Evolutionary conservation across 2,888 invertebrate genomes (phyloP).

Genomic region (Diadegma fenestrale): DNA sequence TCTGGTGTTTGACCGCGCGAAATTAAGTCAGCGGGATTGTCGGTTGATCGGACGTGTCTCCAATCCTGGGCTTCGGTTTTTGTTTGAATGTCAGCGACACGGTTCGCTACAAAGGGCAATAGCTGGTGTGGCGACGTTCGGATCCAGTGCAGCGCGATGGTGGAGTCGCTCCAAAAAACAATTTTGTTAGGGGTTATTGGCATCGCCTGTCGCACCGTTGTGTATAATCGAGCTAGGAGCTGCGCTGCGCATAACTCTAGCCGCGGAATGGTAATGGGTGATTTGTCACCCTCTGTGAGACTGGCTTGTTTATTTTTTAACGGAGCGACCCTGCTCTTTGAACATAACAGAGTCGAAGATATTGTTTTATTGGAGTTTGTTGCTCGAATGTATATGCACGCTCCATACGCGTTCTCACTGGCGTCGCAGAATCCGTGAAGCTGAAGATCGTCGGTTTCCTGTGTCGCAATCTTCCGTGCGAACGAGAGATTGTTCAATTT

Average conservation of each 20-base stretch:
- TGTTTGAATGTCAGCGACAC: slow-evolving; percentile 48
- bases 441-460: slow-evolving; percentile 19
- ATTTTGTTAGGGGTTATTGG: no score
- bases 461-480: background rate
- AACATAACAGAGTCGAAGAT: no score
- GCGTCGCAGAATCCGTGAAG: slow-evolving; percentile 70
- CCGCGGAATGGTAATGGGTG: no score
- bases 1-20: no score
- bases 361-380: no score
- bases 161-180: slow-evolving; percentile 56
- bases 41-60: slow-evolving; percentile 22
- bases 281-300: no score
- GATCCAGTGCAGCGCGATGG: slow-evolving; percentile 56
- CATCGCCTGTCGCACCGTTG: no score
- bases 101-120: slow-evolving; percentile 54
- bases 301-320: background rate
- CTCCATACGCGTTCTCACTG: no score
- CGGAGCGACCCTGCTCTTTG: slow-evolving; percentile 43
- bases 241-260: no score
- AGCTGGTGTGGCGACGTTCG: slow-evolving; percentile 23
- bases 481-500: slow-evolving; percentile 21
- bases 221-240: no score
- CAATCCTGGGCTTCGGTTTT: slow-evolving; percentile 7
- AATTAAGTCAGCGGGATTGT: slow-evolving; percentile 53
- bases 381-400: no score